Conservation (phyloP, 2,888 invertebrate genomes). For the Diogma glabrata region DNA sequence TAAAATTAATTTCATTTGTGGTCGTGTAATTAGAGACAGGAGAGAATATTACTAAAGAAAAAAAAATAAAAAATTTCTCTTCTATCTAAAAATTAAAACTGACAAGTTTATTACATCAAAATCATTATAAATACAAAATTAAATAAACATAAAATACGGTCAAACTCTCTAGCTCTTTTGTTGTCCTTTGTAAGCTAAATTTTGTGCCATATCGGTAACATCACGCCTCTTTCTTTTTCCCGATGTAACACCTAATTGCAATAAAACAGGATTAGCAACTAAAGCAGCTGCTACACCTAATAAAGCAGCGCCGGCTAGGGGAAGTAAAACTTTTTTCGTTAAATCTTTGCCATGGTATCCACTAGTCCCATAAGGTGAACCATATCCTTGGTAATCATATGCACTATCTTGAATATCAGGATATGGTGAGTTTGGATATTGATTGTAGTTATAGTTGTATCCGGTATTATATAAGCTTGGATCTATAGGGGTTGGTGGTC, state of each 20-base stretch:
- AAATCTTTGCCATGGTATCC: slow-evolving; percentile 25
- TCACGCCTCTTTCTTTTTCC: slow-evolving; percentile 22
- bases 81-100: no score
- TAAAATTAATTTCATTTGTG: no score
- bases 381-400: neutral
- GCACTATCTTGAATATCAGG: slow-evolving; percentile 1
- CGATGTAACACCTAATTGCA: slow-evolving; percentile 66
- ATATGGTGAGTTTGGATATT: neutral
- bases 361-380: neutral
- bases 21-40: no score
- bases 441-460: neutral
- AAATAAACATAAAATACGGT: no score
- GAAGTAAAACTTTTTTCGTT: slow-evolving; percentile 50
- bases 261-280: slow-evolving; percentile 62
- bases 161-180: no score
- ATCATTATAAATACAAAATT: no score
- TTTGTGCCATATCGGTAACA: neutral
- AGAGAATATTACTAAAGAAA: no score
- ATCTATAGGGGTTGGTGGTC: neutral
- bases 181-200: slow-evolving; percentile 10
- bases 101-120: no score
- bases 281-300: slow-evolving; percentile 69
- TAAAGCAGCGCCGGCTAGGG: slow-evolving; percentile 69
- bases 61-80: no score
- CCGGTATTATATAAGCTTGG: neutral